Evolutionary conservation across 2,888 invertebrate genomes (phyloP), one percentile per base, ranked within the genome.

Genomic region (Drosophila hamatofila): DNA sequence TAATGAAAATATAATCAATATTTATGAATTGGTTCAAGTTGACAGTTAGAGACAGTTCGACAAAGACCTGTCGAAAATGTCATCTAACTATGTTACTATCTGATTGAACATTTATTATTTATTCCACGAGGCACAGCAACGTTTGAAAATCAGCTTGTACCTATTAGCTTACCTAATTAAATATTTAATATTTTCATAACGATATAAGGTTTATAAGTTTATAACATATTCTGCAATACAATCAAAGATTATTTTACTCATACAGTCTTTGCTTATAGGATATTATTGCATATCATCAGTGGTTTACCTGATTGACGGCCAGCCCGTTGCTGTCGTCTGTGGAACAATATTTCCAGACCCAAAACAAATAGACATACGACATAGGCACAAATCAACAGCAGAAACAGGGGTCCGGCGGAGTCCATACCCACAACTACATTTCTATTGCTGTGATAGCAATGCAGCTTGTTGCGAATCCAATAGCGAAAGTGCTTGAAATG

Each of bases 401-500:
- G 76, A 56, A 92, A 92, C 6, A 92, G 48, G 0, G 92, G 92
- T 16, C 91, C 92, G 1, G 90, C 90, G 18, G 92, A 91, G 57
- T 91, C 92, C 60, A 92, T 37, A 12, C 92, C 91, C 55, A 92
- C 92, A 21, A 85, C 83, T 2, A 92, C 87, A 9, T 90, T 71
- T 49, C 80, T 64, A 62, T 76, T 91, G 33, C 83, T 87, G 9
- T 89, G 81, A 56, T 86, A 87, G 64, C 92, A 92, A 37, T 88
- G 70, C n/a, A 92, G 75, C 42, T 84, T 90, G 9, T 58, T 83
- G 14, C 75, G 81, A 35, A 91, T 44, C 92, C 92, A 92, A 51
- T 83, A 86, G 5, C 77, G 83, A 9, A 68, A 75, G 65, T 86
- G 80, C 58, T 88, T 91, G 0, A 59, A 63, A 16, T 88, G 79